phyloP scores from a whole-genome alignment of 53 echinoderm and acorn worm species.

The Patiria pectinifera region DNA sequence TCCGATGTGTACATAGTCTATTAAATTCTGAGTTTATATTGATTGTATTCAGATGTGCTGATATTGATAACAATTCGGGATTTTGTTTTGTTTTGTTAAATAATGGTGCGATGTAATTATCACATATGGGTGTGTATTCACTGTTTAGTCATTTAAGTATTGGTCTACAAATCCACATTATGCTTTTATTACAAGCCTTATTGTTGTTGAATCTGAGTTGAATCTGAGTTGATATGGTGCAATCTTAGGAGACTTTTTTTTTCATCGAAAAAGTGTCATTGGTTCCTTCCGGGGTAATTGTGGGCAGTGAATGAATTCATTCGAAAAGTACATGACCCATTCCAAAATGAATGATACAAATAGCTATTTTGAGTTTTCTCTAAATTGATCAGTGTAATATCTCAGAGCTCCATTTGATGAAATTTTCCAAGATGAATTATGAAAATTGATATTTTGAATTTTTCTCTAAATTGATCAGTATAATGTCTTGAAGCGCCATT shows the following conservation, averaged over 20 bases:
- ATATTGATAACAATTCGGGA: not conserved
- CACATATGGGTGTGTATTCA: constrained; percentile 14
- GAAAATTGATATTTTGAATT: too few relatives aligned
- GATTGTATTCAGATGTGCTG: constrained; percentile 68
- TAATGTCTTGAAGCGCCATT: too few relatives aligned
- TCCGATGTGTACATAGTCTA: constrained; percentile 52
- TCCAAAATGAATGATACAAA: not conserved
- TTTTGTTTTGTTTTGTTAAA: not conserved
- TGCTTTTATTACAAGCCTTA: not conserved
- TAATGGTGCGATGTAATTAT: constrained; percentile 57
- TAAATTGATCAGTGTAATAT: too few relatives aligned
- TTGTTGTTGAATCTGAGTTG: not conserved
- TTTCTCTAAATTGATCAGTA: too few relatives aligned
- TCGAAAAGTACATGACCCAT: not conserved
- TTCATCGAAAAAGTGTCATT: not conserved
- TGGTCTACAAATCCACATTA: not conserved
- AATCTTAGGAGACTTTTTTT: not conserved
- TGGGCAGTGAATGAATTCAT: not conserved
- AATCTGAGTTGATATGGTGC: not conserved
- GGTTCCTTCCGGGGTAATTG: not conserved
- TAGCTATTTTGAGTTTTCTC: not conserved
- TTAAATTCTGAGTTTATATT: constrained; percentile 45
- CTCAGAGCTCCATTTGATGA: too few relatives aligned
- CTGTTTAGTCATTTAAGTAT: not conserved
- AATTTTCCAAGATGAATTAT: too few relatives aligned